These are phyloP conservation scores for Drosophila suboccidentalis DNA, from an alignment of 2,888 invertebrate species.

Conservation along the genomic window DNA sequence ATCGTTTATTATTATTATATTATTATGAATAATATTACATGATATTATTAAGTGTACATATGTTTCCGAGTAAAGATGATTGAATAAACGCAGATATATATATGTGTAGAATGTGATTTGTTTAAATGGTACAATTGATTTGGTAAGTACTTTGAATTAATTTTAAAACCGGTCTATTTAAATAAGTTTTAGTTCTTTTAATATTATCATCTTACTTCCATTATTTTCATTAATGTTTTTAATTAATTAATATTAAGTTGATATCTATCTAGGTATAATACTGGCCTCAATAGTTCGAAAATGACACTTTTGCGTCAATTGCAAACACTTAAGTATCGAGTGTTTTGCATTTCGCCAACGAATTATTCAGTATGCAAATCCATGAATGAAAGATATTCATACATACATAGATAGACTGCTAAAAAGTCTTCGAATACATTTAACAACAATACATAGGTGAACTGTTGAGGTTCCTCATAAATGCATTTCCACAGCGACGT, in stretches of 20 bases:
- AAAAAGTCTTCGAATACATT: background rate
- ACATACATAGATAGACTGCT: background rate
- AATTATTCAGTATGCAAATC: constrained; percentile 28
- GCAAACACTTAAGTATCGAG: background rate
- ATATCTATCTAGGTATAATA: background rate
- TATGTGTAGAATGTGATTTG: constrained; percentile 41
- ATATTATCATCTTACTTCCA: background rate
- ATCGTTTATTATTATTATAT: constrained; percentile 63
- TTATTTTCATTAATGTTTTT: background rate
- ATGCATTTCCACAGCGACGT: background rate
- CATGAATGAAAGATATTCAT: background rate
- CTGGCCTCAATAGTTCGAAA: background rate
- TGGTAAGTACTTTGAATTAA: constrained; percentile 1
- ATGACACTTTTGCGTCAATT: background rate
- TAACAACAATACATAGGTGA: background rate
- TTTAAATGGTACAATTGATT: background rate
- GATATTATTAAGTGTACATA: constrained; percentile 76
- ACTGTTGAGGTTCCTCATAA: background rate
- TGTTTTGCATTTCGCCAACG: background rate
- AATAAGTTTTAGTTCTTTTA: background rate
- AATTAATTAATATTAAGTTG: background rate
- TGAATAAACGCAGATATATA: constrained; percentile 59
- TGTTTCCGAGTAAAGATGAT: constrained; percentile 50
- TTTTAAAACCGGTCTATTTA: background rate
- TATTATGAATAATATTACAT: constrained; percentile 53